These are phyloP conservation scores for Cybosia mesomella DNA, from an alignment of 2,888 invertebrate genomes.

Conservation along the genomic window DNA sequence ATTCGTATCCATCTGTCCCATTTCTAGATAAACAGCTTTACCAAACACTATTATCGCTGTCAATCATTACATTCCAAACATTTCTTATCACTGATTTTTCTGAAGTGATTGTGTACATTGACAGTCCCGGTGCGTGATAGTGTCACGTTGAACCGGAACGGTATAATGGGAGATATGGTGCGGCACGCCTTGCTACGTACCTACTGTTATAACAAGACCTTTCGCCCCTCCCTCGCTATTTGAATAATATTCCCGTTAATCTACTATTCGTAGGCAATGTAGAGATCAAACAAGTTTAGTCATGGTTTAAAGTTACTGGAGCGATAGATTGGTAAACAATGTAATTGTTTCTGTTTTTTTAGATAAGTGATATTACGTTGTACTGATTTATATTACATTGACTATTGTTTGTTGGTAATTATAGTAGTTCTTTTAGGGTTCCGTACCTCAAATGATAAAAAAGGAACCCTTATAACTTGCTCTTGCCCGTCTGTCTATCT, in stretches of 20 bases:
- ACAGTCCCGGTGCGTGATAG: constrained; percentile 59
- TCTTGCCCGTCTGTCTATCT: too few species aligned
- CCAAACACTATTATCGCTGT: constrained; percentile 43
- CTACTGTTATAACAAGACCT: constrained; percentile 49
- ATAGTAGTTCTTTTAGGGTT: background rate
- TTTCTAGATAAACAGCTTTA: constrained; percentile 31
- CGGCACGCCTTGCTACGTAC: constrained; percentile 60
- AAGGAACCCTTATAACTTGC: too few species aligned
- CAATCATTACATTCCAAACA: constrained; percentile 47
- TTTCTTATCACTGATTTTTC: constrained; percentile 53
- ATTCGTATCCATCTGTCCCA: constrained; percentile 14
- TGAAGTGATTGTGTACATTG: constrained; percentile 61
- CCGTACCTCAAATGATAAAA: too few species aligned
- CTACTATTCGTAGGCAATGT: background rate
- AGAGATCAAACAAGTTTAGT: constrained; percentile 39
- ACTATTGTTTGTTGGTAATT: background rate
- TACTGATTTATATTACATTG: constrained; percentile 34
- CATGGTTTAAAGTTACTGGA: constrained; percentile 39
- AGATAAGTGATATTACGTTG: constrained; percentile 42
- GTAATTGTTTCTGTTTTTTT: constrained; percentile 51
- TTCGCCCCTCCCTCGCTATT: background rate
- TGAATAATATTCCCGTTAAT: constrained; percentile 6
- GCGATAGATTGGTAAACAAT: constrained; percentile 51
- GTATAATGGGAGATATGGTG: constrained; percentile 70
- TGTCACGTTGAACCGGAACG: constrained; percentile 67